Evolutionary conservation across 2,888 invertebrate genomes (phyloP).

Genomic region (Neria commutata): DNA sequence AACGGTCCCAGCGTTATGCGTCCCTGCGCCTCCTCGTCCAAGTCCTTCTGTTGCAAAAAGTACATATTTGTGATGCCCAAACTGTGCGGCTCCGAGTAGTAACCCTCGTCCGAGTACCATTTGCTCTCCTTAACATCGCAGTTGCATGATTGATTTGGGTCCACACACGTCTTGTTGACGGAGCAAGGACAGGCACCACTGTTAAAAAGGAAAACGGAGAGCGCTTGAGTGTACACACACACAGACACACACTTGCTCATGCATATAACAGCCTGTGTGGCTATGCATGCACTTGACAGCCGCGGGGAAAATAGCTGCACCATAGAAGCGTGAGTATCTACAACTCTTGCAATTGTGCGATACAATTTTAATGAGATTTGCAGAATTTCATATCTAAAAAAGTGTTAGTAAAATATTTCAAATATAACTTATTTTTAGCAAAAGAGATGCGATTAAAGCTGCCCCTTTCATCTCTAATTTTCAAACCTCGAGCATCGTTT

Average conservation of each 20-base stretch:
- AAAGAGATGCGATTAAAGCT: too few relatives aligned
- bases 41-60: slow-evolving; percentile 83
- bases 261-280: neutral
- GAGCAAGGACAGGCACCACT: slow-evolving; percentile 78
- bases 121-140: slow-evolving; percentile 88
- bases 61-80: slow-evolving; percentile 90
- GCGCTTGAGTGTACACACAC: neutral
- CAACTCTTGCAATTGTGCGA: too few relatives aligned
- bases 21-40: slow-evolving; percentile 82
- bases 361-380: too few relatives aligned
- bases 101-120: slow-evolving; percentile 90
- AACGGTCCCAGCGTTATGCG: slow-evolving; percentile 88
- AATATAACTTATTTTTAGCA: too few relatives aligned
- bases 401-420: too few relatives aligned
- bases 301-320: too few relatives aligned
- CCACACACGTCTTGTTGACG: slow-evolving; percentile 81
- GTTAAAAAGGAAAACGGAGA: slow-evolving; percentile 30
- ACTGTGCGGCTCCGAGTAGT: slow-evolving; percentile 78
- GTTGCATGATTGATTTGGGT: slow-evolving; percentile 83
- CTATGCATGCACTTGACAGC: too few relatives aligned
- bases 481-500: too few relatives aligned
- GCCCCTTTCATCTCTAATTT: too few relatives aligned
- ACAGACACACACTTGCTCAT: neutral
- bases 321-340: slow-evolving; percentile 24
- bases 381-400: too few relatives aligned